Base-by-base conservation (phyloP, 2,113 vertebrate species). In the Chaetorhynchus papuensis region DNA sequence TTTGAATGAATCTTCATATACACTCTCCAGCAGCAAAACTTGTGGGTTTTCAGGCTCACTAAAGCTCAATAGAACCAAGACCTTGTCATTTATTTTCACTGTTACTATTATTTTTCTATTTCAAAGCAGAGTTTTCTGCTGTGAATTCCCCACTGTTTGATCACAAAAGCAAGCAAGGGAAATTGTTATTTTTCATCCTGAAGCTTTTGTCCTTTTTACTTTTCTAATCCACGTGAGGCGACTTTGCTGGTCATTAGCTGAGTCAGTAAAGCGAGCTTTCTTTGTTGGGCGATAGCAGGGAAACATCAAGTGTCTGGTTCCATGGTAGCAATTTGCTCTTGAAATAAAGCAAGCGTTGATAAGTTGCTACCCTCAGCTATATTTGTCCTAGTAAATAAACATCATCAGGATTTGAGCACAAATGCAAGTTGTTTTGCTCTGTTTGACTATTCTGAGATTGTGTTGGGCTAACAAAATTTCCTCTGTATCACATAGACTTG, bases 381-480 rank as follows among this genome's bases (percentile, higher is more conserved):
- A 92, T 96, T 97, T 96, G 95, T 97, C 89, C 93, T 94, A 54
- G 89, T 95, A 96, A 97, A 97, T 96, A 96, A 95, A 96, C 95
- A 96, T 96, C 93, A 94, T 83, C 78, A 31, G 91, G 89, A 82
- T 85, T 56, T 69, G 84, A 96, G 93, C 93, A 96, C 89, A 95
- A 95, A 96, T 91, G 56, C 93, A 61, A 10, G 41, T 76, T 89
- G 89, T 91, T 95, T 95, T 64, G 74, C 91, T 59, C 89, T 82
- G 45, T 94, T 97, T 91, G 93, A 86, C 93, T 93, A 68, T 93
- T 83, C 93, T 65, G 91, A 85, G 93, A 85, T 77, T 69, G 93
- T 90, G 77, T 93, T 61, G 54, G 84, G 78, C 70, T 76, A 37
- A 71, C 44, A 65, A 50, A 41, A 82, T 85, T 42, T 72, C 61